phyloP scores from a whole-genome alignment of 1,140 invertebrate species.

The Aphidius ervi region DNA sequence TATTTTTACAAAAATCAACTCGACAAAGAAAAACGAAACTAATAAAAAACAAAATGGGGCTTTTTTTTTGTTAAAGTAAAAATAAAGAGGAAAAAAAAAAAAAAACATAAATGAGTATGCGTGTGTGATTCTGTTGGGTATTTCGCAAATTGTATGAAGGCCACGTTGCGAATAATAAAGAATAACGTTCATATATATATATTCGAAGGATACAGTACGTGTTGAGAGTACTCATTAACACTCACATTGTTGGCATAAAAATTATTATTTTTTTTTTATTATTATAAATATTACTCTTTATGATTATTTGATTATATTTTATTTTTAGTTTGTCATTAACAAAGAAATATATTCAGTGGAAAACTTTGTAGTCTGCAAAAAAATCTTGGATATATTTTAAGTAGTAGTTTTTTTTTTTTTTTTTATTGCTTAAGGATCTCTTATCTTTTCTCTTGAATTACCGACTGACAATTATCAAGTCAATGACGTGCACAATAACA shows the following conservation, averaged over 20 bases:
- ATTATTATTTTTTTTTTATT: too few species aligned
- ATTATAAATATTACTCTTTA: too few species aligned
- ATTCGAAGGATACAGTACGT: conserved; percentile 12
- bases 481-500: too few species aligned
- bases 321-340: too few species aligned
- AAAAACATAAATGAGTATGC: not conserved
- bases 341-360: too few species aligned
- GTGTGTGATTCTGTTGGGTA: not conserved
- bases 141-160: conserved; percentile 14
- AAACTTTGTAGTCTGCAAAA: too few species aligned
- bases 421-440: too few species aligned
- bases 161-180: conserved; percentile 5
- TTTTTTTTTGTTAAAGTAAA: conserved; percentile 1
- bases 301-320: too few species aligned
- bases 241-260: conserved; percentile 6
- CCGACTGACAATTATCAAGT: too few species aligned
- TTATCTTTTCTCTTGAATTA: too few species aligned
- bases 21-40: not conserved
- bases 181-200: not conserved
- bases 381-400: too few species aligned
- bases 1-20: not conserved
- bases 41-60: not conserved
- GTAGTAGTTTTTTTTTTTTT: too few species aligned
- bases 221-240: conserved; percentile 16
- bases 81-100: not conserved